These are phyloP conservation scores for Octonoba sinensis DNA, from an alignment of 2,888 invertebrate species.

Conservation along the genomic window DNA sequence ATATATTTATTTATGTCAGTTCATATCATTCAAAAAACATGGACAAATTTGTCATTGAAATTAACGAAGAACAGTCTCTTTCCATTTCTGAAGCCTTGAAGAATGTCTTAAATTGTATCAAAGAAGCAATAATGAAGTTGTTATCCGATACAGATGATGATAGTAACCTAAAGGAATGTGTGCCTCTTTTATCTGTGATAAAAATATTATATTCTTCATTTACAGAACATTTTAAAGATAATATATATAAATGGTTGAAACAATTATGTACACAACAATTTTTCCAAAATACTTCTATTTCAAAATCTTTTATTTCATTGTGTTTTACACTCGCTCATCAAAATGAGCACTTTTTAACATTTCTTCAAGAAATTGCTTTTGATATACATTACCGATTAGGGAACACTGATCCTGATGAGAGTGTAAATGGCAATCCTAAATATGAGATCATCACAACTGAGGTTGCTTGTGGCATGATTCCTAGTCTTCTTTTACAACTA, in stretches of 20 bases:
- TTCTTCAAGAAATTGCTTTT: constrained; percentile 49
- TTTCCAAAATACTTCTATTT: constrained; percentile 38
- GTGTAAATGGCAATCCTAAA: constrained; percentile 22
- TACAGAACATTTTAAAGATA: constrained; percentile 24
- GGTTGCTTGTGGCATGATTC: constrained; percentile 17
- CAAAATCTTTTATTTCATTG: constrained; percentile 51
- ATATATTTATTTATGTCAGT: constrained; percentile 34
- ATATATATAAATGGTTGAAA: constrained; percentile 49
- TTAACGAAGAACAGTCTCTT: constrained; percentile 19
- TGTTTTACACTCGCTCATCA: constrained; percentile 54
- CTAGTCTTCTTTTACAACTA: constrained; percentile 29
- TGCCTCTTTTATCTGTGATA: constrained; percentile 44
- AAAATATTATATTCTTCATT: constrained; percentile 27
- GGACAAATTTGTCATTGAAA: constrained; percentile 20
- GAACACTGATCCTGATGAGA: constrained; percentile 53
- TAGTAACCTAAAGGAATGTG: constrained; percentile 35
- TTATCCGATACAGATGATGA: constrained; percentile 50
- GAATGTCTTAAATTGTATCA: constrained; percentile 30
- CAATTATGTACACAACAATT: constrained; percentile 55
- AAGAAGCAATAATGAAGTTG: constrained; percentile 44
- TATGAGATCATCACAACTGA: constrained; percentile 39
- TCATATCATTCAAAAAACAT: constrained; percentile 28
- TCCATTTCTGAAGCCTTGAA: constrained; percentile 25
- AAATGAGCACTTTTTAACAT: constrained; percentile 11
- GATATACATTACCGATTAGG: constrained; percentile 58